Evolutionary conservation across 2,797 vertebrate genomes (phyloP).

Genomic region (Acanthis flammea): DNA sequence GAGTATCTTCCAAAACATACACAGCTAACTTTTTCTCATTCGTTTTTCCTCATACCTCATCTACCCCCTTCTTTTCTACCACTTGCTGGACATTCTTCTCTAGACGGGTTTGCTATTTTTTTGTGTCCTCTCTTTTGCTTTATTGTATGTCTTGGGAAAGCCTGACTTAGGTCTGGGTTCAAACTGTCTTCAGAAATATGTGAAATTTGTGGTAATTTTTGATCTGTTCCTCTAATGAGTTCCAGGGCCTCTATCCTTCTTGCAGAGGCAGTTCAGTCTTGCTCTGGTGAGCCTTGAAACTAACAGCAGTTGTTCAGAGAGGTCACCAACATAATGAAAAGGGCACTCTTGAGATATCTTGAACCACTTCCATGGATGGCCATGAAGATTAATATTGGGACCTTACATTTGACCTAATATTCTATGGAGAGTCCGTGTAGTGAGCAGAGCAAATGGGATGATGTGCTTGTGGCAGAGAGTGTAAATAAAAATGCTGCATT

Average conservation of each 20-base stretch:
- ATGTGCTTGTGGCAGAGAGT: neutral
- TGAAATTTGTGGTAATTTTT: neutral
- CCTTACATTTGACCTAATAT: slow-evolving; percentile 37
- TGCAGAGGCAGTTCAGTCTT: neutral
- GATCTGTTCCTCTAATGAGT: neutral
- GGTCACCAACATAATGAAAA: slow-evolving; percentile 27
- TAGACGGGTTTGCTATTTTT: neutral
- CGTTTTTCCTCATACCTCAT: neutral
- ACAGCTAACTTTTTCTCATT: neutral
- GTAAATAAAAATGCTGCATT: neutral
- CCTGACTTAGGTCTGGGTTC: neutral
- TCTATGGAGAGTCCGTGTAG: neutral
- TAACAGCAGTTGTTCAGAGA: slow-evolving; percentile 12
- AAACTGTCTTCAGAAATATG: neutral
- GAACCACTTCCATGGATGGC: slow-evolving; percentile 20
- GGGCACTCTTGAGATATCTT: slow-evolving; percentile 10
- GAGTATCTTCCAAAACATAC: neutral
- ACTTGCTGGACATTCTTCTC: neutral
- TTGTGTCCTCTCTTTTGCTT: neutral
- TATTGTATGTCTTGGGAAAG: neutral
- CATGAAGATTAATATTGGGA: slow-evolving; percentile 17
- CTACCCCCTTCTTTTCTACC: neutral
- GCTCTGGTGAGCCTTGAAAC: slow-evolving; percentile 28
- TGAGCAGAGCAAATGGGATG: neutral
- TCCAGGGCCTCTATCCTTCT: neutral